Conservation (phyloP, 2,113 vertebrate genomes). For the Lycocorax pyrrhopterus region DNA sequence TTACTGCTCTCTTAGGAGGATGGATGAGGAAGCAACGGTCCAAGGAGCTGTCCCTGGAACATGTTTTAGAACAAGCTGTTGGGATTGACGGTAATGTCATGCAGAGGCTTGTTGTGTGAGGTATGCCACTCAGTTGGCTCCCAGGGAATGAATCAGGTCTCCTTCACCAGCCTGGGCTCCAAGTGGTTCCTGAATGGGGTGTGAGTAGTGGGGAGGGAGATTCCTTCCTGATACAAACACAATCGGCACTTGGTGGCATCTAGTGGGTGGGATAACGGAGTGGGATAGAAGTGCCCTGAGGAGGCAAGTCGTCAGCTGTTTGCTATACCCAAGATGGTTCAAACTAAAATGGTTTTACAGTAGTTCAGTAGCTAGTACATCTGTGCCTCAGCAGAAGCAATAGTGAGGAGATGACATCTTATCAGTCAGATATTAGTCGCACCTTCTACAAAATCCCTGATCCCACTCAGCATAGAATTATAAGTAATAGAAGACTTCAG, state of each 20-base stretch:
- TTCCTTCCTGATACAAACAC: not conserved
- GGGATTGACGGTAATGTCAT: not conserved
- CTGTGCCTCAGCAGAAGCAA: not conserved
- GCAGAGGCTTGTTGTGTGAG: not conserved
- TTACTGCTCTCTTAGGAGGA: not conserved
- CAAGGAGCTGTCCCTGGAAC: conserved; percentile 1
- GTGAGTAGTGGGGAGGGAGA: not conserved
- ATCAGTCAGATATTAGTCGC: not conserved
- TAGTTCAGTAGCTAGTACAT: not conserved
- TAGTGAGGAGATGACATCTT: not conserved
- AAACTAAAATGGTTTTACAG: not conserved
- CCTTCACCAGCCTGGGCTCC: not conserved
- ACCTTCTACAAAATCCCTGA: not conserved
- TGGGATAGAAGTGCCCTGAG: not conserved
- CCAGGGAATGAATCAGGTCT: not conserved
- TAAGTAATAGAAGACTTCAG: not conserved
- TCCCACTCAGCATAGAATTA: not conserved
- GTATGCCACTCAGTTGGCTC: not conserved
- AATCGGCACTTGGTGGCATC: not conserved
- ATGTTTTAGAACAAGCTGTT: not conserved
- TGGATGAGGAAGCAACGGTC: not conserved
- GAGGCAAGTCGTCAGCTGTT: not conserved
- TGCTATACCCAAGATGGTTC: not conserved
- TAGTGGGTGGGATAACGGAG: not conserved
- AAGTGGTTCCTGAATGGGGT: not conserved